Evolutionary conservation across 2,797 vertebrate genomes (phyloP).

Genomic region (Anas georgica): DNA sequence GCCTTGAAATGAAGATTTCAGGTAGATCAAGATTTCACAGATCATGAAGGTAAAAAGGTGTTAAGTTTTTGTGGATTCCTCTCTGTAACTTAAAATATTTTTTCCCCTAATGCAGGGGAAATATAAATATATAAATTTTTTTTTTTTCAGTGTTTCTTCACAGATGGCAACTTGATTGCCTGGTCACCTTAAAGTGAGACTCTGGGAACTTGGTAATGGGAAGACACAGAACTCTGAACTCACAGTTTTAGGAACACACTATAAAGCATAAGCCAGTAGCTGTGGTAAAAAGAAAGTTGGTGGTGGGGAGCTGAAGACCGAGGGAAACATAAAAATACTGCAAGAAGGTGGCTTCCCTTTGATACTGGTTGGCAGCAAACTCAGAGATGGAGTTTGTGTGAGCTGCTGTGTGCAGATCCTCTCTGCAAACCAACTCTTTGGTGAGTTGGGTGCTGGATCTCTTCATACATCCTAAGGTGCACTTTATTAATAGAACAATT

Average conservation of each 20-base stretch:
- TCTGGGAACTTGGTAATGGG: not conserved
- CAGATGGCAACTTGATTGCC: not conserved
- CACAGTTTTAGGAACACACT: not conserved
- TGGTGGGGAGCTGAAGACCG: not conserved
- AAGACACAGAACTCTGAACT: not conserved
- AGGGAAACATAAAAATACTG: not conserved
- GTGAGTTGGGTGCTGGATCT: not conserved
- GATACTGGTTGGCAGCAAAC: not conserved
- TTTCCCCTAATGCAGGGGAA: not conserved
- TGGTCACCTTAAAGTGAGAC: not conserved
- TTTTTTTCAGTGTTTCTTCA: not conserved
- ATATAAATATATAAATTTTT: not conserved
- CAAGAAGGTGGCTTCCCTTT: not conserved
- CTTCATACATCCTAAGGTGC: not conserved
- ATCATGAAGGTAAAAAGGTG: not conserved
- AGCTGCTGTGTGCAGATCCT: not conserved
- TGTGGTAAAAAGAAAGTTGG: not conserved
- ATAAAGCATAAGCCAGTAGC: not conserved
- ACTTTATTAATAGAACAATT: not conserved
- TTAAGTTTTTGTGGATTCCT: not conserved
- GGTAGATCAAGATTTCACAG: not conserved
- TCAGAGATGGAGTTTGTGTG: not conserved
- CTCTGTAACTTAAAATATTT: not conserved
- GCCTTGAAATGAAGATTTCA: not conserved
- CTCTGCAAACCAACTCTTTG: not conserved